Percentiles rank a stretch among this genome's conserved stretches.
These are phyloP conservation scores for Eospalax fontanierii DNA, from an alignment of 2,797 vertebrate genomes.

Conservation along the genomic window DNA sequence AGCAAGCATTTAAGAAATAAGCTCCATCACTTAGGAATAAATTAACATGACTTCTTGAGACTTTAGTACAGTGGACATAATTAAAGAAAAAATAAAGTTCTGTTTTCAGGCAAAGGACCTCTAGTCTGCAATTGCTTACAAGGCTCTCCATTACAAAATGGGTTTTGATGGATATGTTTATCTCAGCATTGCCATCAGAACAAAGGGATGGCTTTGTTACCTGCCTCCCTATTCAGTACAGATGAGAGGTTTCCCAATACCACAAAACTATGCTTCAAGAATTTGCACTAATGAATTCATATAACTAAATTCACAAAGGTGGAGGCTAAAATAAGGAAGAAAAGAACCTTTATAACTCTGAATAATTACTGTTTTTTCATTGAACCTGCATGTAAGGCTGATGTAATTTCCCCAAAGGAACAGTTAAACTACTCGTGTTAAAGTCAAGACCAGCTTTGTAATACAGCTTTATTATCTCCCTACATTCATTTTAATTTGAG, in stretches of 20 bases:
- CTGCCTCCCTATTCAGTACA: background rate
- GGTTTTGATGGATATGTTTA: slow-evolving; percentile 71
- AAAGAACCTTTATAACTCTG: background rate
- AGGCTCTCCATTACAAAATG: slow-evolving; percentile 66
- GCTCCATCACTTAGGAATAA: slow-evolving; percentile 75
- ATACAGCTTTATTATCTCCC: slow-evolving; percentile 69
- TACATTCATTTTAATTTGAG: slow-evolving; percentile 74
- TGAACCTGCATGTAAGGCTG: slow-evolving; percentile 40
- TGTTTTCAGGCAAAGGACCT: slow-evolving; percentile 72
- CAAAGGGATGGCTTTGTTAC: slow-evolving; percentile 50
- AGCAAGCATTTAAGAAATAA: slow-evolving; percentile 82
- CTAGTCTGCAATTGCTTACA: slow-evolving; percentile 70
- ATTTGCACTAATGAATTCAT: background rate
- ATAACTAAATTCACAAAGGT: background rate
- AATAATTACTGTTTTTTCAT: slow-evolving; percentile 58
- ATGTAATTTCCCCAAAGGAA: slow-evolving; percentile 61
- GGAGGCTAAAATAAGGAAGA: background rate
- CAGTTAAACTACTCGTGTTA: slow-evolving; percentile 45
- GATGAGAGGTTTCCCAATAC: slow-evolving; percentile 35
- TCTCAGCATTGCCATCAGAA: slow-evolving; percentile 78
- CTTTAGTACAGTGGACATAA: slow-evolving; percentile 73
- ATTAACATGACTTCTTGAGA: slow-evolving; percentile 79
- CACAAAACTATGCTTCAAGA: slow-evolving; percentile 34
- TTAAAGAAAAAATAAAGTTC: background rate
- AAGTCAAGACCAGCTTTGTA: slow-evolving; percentile 59